Conservation (phyloP, 2,888 invertebrate genomes). For the Chymomyza amoena region DNA sequence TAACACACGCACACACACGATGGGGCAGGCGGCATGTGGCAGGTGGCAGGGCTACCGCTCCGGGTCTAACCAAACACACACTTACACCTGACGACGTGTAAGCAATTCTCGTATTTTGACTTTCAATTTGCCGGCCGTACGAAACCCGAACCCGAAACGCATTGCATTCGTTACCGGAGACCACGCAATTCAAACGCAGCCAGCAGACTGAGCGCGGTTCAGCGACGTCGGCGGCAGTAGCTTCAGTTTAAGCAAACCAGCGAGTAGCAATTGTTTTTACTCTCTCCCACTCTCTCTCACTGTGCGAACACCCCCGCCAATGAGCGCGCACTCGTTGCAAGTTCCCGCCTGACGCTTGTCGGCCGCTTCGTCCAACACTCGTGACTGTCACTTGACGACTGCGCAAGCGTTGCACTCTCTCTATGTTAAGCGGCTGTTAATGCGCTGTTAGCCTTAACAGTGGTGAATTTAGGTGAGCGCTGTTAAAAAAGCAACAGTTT, state of each 20-base stretch:
- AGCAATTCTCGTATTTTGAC: conserved; percentile 47
- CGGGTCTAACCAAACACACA: not conserved
- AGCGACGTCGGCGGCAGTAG: conserved; percentile 8
- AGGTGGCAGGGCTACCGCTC: not conserved
- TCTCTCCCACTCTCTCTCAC: too few relatives aligned
- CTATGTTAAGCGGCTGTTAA: conserved; percentile 14
- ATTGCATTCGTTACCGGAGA: not conserved
- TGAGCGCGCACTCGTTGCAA: conserved; percentile 35
- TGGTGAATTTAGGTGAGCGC: conserved; percentile 26
- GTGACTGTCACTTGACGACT: conserved; percentile 3
- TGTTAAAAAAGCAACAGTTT: conserved; percentile 57
- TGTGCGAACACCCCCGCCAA: conserved; percentile 36
- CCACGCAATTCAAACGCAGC: conserved; percentile 58
- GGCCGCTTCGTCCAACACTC: conserved; percentile 10
- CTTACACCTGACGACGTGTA: conserved; percentile 12
- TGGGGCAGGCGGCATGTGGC: not conserved
- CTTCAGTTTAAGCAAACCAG: not conserved
- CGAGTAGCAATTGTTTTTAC: conserved; percentile 5
- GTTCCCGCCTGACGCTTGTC: not conserved
- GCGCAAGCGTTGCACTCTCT: conserved; percentile 52
- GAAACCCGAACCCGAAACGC: conserved; percentile 47
- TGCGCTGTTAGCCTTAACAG: conserved; percentile 22
- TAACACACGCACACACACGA: conserved; percentile 28
- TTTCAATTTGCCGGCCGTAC: conserved; percentile 44
- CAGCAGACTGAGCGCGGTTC: conserved; percentile 54